Conservation (phyloP, 2,888 invertebrate genomes). For the Operophtera brumata region DNA sequence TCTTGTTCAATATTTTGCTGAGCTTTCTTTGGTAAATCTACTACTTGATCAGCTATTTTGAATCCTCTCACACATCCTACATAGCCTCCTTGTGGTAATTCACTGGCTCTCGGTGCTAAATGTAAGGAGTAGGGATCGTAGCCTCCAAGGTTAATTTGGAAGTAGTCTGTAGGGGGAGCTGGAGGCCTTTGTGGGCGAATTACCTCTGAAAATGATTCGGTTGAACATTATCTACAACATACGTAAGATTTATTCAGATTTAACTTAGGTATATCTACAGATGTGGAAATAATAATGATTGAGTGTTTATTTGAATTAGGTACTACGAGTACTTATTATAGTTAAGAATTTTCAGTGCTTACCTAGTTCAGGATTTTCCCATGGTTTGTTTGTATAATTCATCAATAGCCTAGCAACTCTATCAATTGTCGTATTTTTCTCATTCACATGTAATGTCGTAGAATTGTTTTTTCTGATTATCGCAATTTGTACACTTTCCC, state of each 20-base stretch:
- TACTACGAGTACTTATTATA: no score
- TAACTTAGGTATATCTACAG: no score
- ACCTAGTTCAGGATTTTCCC: slow-evolving; percentile 91
- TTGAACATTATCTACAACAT: no score
- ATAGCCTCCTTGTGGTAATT: slow-evolving; percentile 84
- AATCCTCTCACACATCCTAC: slow-evolving; percentile 93
- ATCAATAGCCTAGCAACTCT: slow-evolving; percentile 85
- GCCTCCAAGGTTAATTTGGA: slow-evolving; percentile 93
- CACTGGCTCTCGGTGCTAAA: slow-evolving; percentile 56
- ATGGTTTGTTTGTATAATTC: slow-evolving; percentile 91
- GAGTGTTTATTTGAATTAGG: no score
- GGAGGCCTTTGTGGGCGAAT: slow-evolving; percentile 93
- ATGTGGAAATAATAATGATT: no score
- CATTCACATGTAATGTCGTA: slow-evolving; percentile 91
- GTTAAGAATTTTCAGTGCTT: no score
- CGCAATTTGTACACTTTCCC: slow-evolving; percentile 94
- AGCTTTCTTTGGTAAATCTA: slow-evolving; percentile 88
- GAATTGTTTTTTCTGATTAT: slow-evolving; percentile 86
- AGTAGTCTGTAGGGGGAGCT: slow-evolving; percentile 93
- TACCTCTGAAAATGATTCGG: slow-evolving; percentile 82
- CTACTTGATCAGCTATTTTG: slow-evolving; percentile 89
- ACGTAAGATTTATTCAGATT: no score
- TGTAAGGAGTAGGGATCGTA: slow-evolving; percentile 88
- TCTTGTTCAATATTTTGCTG: slow-evolving; percentile 84
- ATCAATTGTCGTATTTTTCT: slow-evolving; percentile 85